Conservation (phyloP, 2,113 vertebrate species). For the Sinocyclocheilus rhinocerous region DNA sequence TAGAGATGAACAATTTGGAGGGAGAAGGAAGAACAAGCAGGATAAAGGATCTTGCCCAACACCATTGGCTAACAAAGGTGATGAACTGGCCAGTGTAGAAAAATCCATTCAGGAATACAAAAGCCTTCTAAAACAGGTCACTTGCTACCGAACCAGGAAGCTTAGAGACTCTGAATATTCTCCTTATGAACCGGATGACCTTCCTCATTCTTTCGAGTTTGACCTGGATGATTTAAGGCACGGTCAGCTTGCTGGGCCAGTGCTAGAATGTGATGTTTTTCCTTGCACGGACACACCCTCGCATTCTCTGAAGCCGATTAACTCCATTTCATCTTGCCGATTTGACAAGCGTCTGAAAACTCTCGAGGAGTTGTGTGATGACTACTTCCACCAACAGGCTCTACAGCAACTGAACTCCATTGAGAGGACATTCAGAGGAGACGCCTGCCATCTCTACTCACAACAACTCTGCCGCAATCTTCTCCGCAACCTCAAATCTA, state of each 20-base stretch:
- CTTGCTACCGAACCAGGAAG: conserved; percentile 89
- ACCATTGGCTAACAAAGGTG: conserved; percentile 73
- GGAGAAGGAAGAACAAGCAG: conserved; percentile 69
- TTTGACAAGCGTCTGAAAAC: conserved; percentile 88
- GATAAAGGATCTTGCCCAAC: conserved; percentile 77
- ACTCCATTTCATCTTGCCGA: conserved; percentile 79
- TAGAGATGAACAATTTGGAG: conserved; percentile 67
- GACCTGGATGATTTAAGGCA: conserved; percentile 34
- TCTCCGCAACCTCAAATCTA: conserved; percentile 78
- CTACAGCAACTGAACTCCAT: conserved; percentile 83
- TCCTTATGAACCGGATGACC: conserved; percentile 76
- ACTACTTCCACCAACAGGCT: conserved; percentile 87
- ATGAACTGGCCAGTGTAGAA: conserved; percentile 86
- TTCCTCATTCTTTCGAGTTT: neutral
- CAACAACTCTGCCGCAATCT: conserved; percentile 76
- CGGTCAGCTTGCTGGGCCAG: conserved; percentile 12
- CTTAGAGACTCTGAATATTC: conserved; percentile 79
- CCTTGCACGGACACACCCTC: conserved; percentile 55
- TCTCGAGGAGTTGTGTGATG: conserved; percentile 88
- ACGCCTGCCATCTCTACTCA: conserved; percentile 81
- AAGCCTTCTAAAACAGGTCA: conserved; percentile 89
- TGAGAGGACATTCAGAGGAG: conserved; percentile 84
- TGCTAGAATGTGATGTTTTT: conserved; percentile 5
- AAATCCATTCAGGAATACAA: conserved; percentile 86
- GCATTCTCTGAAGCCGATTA: conserved; percentile 82